Percentiles rank a stretch among this genome's conserved stretches.
Conservation (phyloP, 2,888 invertebrate species). For the Plemyria rubiginata region DNA sequence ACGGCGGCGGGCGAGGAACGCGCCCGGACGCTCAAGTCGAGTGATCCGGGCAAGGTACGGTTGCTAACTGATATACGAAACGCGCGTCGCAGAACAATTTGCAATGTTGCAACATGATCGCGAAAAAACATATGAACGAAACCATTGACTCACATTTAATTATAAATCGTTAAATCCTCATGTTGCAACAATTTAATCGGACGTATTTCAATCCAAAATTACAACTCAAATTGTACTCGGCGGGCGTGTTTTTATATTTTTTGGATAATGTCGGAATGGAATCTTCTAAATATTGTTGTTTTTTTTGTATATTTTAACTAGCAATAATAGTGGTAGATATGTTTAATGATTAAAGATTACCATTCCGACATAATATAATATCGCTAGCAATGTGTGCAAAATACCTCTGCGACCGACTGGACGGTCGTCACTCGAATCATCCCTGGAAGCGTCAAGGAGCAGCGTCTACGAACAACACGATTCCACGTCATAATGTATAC, state of each 20-base stretch:
- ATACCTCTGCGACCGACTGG: slow-evolving; percentile 57
- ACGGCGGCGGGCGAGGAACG: slow-evolving; percentile 79
- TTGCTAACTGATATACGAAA: slow-evolving; percentile 70
- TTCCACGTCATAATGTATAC: slow-evolving; percentile 30
- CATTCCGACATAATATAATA: slow-evolving; percentile 72
- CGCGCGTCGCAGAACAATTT: slow-evolving; percentile 71
- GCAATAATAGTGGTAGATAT: slow-evolving; percentile 18
- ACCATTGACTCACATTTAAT: not conserved
- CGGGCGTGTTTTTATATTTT: slow-evolving; percentile 69
- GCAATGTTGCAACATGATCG: slow-evolving; percentile 38
- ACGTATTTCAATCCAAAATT: slow-evolving; percentile 12
- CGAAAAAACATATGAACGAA: not conserved
- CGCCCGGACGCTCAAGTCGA: slow-evolving; percentile 92
- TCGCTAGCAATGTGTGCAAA: slow-evolving; percentile 83
- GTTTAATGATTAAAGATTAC: slow-evolving; percentile 28
- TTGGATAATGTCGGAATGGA: slow-evolving; percentile 70
- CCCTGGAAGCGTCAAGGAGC: slow-evolving; percentile 59
- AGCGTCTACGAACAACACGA: slow-evolving; percentile 26
- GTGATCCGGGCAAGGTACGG: slow-evolving; percentile 93
- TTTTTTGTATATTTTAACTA: not conserved
- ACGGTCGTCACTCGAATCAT: slow-evolving; percentile 75
- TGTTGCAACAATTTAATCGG: slow-evolving; percentile 48
- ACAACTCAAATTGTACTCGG: slow-evolving; percentile 68
- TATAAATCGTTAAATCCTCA: slow-evolving; percentile 22
- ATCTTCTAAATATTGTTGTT: slow-evolving; percentile 29